These are phyloP conservation scores for Pyrochroa serraticornis DNA, from an alignment of 2,888 invertebrate species.

Conservation along the genomic window DNA sequence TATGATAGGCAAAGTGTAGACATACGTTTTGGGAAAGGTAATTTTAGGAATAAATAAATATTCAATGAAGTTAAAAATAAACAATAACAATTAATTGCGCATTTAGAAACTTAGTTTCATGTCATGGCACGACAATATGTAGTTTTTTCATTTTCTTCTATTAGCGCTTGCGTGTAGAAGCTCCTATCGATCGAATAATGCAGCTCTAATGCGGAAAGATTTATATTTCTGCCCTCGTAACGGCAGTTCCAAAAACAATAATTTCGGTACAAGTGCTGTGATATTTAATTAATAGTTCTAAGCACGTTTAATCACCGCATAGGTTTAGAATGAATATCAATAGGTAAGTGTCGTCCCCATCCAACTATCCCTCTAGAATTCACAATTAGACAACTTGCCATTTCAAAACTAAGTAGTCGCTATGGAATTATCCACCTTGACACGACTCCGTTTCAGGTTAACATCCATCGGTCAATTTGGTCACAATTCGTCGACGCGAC, in stretches of 20 bases:
- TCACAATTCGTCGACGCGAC: conserved; percentile 1
- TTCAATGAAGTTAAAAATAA: too few relatives aligned
- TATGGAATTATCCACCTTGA: conserved; percentile 14
- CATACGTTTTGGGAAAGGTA: too few relatives aligned
- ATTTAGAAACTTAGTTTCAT: too few relatives aligned
- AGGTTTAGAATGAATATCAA: not conserved
- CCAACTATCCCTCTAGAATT: conserved; percentile 5
- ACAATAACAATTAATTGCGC: too few relatives aligned
- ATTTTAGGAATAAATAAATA: too few relatives aligned
- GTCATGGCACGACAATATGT: not conserved
- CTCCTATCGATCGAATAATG: conserved; percentile 24
- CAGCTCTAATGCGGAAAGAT: conserved; percentile 30
- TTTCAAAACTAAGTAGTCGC: conserved; percentile 8
- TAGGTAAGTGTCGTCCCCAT: conserved; percentile 11
- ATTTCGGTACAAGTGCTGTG: conserved; percentile 15
- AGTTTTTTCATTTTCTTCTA: conserved; percentile 1
- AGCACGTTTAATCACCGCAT: conserved; percentile 7
- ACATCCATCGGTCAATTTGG: not conserved
- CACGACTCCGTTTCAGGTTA: conserved; percentile 19
- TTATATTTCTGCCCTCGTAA: conserved; percentile 24
- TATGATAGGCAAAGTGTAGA: too few relatives aligned
- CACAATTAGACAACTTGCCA: conserved; percentile 11
- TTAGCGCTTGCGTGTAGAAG: conserved; percentile 24
- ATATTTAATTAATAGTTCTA: conserved; percentile 10
- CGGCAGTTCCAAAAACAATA: conserved; percentile 8